Conservation (phyloP, 2,797 vertebrate genomes). For the Rhabdophis nuchalis region DNA sequence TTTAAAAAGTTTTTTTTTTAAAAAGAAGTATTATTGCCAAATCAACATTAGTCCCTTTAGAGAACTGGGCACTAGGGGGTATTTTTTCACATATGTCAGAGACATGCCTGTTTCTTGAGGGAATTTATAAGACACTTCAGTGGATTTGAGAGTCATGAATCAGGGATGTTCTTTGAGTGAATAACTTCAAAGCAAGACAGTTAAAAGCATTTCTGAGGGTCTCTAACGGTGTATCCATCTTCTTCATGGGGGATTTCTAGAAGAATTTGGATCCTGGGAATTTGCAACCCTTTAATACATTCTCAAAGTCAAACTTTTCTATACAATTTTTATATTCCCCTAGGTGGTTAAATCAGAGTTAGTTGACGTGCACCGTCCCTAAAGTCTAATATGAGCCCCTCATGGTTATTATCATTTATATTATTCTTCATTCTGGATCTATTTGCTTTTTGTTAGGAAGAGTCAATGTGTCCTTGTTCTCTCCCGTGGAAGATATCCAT, state of each 20-base stretch:
- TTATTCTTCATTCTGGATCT: neutral
- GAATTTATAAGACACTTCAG: neutral
- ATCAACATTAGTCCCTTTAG: neutral
- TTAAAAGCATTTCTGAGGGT: neutral
- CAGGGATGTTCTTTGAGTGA: neutral
- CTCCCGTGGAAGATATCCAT: neutral
- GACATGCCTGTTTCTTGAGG: conserved; percentile 4
- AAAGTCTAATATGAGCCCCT: conserved; percentile 12
- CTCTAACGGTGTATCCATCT: conserved; percentile 31
- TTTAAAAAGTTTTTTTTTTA: neutral
- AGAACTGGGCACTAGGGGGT: neutral
- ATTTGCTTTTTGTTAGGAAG: fast-evolving
- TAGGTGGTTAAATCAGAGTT: conserved; percentile 14
- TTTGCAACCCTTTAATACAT: conserved; percentile 6
- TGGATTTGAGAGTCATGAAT: neutral
- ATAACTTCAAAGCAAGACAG: neutral
- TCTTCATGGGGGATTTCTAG: conserved; percentile 7
- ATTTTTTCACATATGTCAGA: neutral
- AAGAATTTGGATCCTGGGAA: neutral
- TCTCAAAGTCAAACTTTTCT: conserved; percentile 40
- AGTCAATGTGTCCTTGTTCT: neutral
- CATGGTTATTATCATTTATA: conserved; percentile 12
- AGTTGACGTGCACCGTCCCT: neutral
- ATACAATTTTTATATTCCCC: conserved; percentile 3
- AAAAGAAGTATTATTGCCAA: conserved; percentile 25